Conservation (phyloP, 53 echinoderm and acorn worm genomes). For the Crossaster papposus region DNA sequence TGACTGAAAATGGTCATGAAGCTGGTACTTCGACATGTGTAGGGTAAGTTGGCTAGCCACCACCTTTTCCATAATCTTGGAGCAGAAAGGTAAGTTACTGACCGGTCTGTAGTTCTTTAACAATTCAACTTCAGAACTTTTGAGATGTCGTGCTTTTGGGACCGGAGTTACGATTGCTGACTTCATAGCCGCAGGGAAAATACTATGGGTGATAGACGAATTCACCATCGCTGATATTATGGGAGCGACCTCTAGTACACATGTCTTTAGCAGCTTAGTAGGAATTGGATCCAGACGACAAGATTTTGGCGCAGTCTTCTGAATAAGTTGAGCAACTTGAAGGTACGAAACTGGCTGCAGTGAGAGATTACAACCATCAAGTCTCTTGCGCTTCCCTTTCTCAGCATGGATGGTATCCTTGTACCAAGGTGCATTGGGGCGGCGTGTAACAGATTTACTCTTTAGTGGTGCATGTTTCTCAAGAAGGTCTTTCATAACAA, state of each 20-base stretch:
- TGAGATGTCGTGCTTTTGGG: background rate
- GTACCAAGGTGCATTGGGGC: slow-evolving; percentile 41
- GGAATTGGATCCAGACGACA: background rate
- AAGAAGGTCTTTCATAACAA: background rate
- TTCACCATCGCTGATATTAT: background rate
- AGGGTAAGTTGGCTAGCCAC: too few species aligned
- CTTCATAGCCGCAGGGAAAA: background rate
- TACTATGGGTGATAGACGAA: background rate
- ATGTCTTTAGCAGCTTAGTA: slow-evolving; percentile 1
- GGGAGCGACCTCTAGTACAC: background rate
- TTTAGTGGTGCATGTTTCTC: slow-evolving; percentile 47
- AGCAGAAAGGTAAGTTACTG: too few species aligned
- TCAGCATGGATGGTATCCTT: background rate
- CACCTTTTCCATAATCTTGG: too few species aligned
- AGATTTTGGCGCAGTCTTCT: background rate
- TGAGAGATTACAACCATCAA: background rate
- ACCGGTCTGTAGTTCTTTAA: too few species aligned
- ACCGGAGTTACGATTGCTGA: background rate
- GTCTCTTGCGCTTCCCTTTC: slow-evolving; percentile 1
- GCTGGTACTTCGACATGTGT: too few species aligned
- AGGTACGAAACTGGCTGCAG: too few species aligned
- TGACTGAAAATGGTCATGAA: too few species aligned
- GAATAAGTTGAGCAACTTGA: background rate
- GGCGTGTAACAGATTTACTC: background rate
- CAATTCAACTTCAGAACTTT: background rate